phyloP scores from a whole-genome alignment of 2,888 invertebrate species.

The Drosophila mettleri region DNA sequence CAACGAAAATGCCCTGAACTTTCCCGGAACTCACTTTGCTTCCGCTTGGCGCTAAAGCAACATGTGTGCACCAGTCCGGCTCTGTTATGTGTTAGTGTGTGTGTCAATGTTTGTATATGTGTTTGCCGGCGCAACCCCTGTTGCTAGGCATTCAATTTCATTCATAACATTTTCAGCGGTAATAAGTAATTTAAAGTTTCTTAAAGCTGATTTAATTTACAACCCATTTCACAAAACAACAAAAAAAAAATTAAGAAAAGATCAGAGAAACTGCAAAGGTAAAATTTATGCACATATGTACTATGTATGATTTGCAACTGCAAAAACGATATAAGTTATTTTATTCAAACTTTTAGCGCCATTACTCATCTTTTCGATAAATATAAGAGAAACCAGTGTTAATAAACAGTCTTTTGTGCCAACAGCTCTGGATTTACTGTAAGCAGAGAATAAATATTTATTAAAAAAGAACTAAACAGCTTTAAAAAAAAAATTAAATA shows the following conservation, averaged over 20 bases:
- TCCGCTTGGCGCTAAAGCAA: conserved; percentile 69
- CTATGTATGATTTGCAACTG: neutral
- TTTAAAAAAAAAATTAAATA: too few species aligned
- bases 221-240: neutral
- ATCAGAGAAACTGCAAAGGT: too few species aligned
- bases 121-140: conserved; percentile 47
- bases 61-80: conserved; percentile 61
- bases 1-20: conserved; percentile 40
- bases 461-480: neutral
- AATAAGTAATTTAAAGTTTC: neutral
- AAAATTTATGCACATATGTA: neutral
- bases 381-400: conserved; percentile 23
- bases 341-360: conserved; percentile 34
- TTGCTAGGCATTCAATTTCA: conserved; percentile 38
- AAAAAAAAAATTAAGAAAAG: neutral
- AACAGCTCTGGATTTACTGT: neutral
- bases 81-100: conserved; percentile 12
- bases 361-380: conserved; percentile 17
- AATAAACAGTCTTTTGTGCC: conserved; percentile 11
- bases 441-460: too few species aligned
- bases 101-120: conserved; percentile 17
- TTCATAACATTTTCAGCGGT: conserved; percentile 40
- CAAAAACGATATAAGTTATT: neutral
- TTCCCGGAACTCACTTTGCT: conserved; percentile 53
- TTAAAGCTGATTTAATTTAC: neutral